Conservation (phyloP, 2,888 invertebrate genomes). For the Leucania comma region DNA sequence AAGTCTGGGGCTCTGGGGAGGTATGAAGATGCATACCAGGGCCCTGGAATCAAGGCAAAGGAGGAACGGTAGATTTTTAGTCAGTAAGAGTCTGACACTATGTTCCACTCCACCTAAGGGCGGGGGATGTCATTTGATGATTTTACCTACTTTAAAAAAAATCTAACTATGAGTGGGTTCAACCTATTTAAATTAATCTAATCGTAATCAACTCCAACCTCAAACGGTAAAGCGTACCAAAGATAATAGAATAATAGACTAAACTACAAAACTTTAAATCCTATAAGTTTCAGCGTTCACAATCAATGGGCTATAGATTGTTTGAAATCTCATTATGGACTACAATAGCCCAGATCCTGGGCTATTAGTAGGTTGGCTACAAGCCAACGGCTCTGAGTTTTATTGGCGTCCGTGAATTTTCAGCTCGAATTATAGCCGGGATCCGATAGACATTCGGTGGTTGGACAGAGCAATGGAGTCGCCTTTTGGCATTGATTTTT, state of each 20-base stretch:
- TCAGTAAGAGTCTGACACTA: too few relatives aligned
- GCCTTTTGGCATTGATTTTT: neutral
- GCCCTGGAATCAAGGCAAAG: too few relatives aligned
- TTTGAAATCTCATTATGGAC: conserved; percentile 78
- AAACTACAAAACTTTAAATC: conserved; percentile 38
- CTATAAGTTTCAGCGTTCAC: conserved; percentile 46
- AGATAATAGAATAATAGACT: conserved; percentile 39
- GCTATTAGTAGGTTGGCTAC: conserved; percentile 75
- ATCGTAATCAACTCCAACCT: conserved; percentile 1
- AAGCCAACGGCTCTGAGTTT: conserved; percentile 77
- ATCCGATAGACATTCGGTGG: conserved; percentile 70
- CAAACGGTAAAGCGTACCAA: neutral
- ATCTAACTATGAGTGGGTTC: neutral
- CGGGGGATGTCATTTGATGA: too few relatives aligned
- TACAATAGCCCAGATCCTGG: conserved; percentile 70
- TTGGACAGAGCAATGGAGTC: conserved; percentile 52
- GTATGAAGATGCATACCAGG: too few relatives aligned
- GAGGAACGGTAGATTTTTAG: too few relatives aligned
- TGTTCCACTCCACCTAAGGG: too few relatives aligned
- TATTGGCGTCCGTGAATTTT: conserved; percentile 80
- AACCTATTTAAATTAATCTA: too few relatives aligned
- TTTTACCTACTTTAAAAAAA: too few relatives aligned
- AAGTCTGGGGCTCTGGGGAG: too few relatives aligned
- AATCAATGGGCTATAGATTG: conserved; percentile 67
- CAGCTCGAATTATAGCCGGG: conserved; percentile 77